Percentiles rank a stretch among this genome's conserved stretches.
Conservation (phyloP, 2,113 vertebrate genomes). For the Kryptolebias marmoratus region DNA sequence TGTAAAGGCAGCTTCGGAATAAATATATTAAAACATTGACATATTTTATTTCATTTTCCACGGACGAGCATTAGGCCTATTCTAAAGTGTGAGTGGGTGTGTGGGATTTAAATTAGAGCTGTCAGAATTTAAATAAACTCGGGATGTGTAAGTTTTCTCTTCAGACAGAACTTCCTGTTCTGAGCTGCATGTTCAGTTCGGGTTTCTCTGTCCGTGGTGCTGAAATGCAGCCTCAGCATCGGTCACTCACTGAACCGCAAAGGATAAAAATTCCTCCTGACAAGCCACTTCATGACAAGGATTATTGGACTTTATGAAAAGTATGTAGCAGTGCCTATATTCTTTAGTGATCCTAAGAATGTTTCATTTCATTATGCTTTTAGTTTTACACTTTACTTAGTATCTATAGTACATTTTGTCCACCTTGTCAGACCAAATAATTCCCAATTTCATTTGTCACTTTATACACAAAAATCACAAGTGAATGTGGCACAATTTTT, state of each 20-base stretch:
- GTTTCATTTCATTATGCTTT: background rate
- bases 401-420: no score
- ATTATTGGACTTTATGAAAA: conserved; percentile 15
- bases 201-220: conserved; percentile 51
- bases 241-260: background rate
- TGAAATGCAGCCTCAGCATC: conserved; percentile 30
- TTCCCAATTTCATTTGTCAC: background rate
- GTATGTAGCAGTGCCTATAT: background rate
- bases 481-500: no score
- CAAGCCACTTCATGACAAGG: background rate
- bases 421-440: no score
- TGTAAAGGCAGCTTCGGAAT: background rate
- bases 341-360: background rate
- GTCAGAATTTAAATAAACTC: no score
- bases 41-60: background rate
- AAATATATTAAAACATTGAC: background rate
- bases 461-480: background rate
- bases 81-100: no score
- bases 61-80: no score
- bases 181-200: no score
- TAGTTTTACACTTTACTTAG: background rate
- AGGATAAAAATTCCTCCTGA: background rate
- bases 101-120: no score
- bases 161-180: no score
- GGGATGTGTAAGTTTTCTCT: no score